A percentile compares a stretch with the other conserved stretches of the same genome.
Evolutionary conservation across 2,797 vertebrate genomes (phyloP).

Genomic region (Coregonus ussuriensis): DNA sequence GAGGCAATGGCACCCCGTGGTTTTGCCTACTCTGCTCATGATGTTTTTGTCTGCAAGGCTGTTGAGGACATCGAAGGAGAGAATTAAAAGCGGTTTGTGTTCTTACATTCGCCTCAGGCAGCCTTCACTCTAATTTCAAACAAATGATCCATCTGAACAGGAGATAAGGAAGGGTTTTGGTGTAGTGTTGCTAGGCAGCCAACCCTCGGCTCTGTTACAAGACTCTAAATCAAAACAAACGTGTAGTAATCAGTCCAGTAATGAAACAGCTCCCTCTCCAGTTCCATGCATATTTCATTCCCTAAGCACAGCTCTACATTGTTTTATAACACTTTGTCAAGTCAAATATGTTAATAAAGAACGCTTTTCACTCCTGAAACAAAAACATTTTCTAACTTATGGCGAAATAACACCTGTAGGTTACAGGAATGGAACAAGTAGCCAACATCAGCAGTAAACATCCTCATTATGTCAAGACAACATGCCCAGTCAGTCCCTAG

Average conservation of each 20-base stretch:
- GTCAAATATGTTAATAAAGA: no score
- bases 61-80: neutral
- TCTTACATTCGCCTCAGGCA: neutral
- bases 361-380: no score
- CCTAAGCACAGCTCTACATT: neutral
- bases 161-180: slow-evolving; percentile 46
- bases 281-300: neutral
- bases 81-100: neutral
- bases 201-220: slow-evolving; percentile 48
- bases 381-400: no score
- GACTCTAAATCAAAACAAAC: slow-evolving; percentile 61
- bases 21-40: neutral
- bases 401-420: no score
- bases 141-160: slow-evolving; percentile 42
- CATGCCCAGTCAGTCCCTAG: neutral
- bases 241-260: neutral
- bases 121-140: slow-evolving; percentile 50
- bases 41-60: slow-evolving; percentile 28
- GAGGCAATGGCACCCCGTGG: slow-evolving; percentile 40
- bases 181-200: slow-evolving; percentile 46
- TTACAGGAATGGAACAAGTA: no score
- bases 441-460: no score
- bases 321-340: no score
- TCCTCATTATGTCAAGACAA: neutral
- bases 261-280: neutral